Evolutionary conservation across 2,888 invertebrate species (phyloP).

Genomic region (Melanotus villosus): DNA sequence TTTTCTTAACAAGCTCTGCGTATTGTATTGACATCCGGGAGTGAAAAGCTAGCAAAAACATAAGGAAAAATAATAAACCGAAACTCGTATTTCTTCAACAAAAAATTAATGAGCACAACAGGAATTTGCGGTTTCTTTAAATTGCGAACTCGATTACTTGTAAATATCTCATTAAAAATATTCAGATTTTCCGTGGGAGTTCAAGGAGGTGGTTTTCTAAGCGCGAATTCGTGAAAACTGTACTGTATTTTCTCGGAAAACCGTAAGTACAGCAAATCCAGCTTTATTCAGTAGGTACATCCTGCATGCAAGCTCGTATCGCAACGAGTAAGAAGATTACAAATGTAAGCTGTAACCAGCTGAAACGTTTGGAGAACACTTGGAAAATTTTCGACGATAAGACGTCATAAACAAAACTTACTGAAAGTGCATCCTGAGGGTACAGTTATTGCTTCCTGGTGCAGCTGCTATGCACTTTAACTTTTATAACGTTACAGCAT

Average conservation of each 20-base stretch:
- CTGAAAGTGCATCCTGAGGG: too few relatives aligned
- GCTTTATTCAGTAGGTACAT: too few relatives aligned
- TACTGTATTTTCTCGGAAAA: too few relatives aligned
- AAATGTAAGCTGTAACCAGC: neutral
- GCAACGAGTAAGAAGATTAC: neutral
- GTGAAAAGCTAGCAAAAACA: conserved; percentile 13
- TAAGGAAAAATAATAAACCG: conserved; percentile 7
- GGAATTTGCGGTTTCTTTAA: neutral
- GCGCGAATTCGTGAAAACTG: too few relatives aligned
- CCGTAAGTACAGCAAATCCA: too few relatives aligned
- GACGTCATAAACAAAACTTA: neutral
- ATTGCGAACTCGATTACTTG: too few relatives aligned
- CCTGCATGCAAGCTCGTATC: too few relatives aligned
- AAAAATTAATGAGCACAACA: conserved; percentile 14
- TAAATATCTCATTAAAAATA: too few relatives aligned
- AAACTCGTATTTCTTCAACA: neutral
- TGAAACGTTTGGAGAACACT: neutral
- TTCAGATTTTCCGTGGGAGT: too few relatives aligned
- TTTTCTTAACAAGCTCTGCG: conserved; percentile 33
- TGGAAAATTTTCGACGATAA: neutral
- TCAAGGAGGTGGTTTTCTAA: too few relatives aligned
- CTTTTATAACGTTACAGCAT: too few relatives aligned
- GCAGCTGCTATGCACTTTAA: neutral
- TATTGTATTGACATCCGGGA: conserved; percentile 26
- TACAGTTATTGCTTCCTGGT: neutral